Percentiles rank a stretch among this genome's conserved stretches.
Evolutionary conservation across 2,113 vertebrate genomes (phyloP).

Genomic region (Hippocampus mohnikei): DNA sequence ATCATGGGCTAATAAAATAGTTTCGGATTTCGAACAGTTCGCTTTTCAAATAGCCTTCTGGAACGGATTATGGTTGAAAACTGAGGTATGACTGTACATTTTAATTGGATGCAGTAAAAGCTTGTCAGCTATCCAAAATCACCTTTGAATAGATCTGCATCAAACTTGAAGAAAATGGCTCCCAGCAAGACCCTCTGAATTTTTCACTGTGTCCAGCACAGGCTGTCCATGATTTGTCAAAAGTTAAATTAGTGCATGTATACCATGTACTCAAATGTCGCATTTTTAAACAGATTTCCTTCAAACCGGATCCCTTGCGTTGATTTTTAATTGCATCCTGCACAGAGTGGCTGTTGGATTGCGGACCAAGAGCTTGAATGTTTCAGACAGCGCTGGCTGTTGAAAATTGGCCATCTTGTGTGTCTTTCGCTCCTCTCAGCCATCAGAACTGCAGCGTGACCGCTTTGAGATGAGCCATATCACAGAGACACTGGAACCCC

Average conservation of each 20-base stretch:
- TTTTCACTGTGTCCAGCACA: neutral
- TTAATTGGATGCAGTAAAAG: neutral
- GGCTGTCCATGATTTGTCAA: neutral
- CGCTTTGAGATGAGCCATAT: conserved; percentile 42
- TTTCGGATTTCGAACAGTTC: too few relatives aligned
- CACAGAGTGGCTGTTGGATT: neutral
- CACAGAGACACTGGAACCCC: conserved; percentile 24
- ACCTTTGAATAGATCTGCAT: too few relatives aligned
- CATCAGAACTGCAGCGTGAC: conserved; percentile 44
- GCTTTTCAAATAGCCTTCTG: too few relatives aligned
- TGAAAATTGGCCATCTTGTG: neutral
- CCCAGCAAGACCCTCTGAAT: neutral
- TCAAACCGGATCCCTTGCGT: neutral
- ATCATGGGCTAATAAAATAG: too few relatives aligned
- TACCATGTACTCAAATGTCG: neutral
- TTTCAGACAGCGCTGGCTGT: neutral
- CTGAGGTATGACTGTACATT: neutral
- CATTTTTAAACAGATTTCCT: neutral
- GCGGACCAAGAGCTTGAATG: neutral
- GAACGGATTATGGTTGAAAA: too few relatives aligned
- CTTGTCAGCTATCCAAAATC: neutral
- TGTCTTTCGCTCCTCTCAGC: conserved; percentile 19
- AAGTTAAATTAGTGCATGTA: neutral
- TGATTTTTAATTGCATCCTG: neutral
- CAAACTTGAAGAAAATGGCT: neutral